Conservation (phyloP, 2,113 vertebrate genomes). For the Eudorcas thomsonii region DNA sequence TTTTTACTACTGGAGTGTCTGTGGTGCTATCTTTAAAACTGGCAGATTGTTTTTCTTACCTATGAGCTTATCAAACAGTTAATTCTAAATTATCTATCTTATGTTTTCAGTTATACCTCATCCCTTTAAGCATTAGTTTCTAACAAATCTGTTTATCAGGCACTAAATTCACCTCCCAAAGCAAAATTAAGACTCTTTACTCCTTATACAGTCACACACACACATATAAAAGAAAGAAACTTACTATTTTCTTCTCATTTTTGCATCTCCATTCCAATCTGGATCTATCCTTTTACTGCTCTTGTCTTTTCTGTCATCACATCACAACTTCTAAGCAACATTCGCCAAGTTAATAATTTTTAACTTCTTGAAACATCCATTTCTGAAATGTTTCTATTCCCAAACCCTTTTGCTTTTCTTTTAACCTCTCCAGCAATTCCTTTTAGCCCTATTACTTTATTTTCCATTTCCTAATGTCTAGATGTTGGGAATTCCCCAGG, state of each 20-base stretch:
- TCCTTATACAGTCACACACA: not conserved
- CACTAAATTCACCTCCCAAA: not conserved
- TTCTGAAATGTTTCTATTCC: not conserved
- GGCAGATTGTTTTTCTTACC: not conserved
- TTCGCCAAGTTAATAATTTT: not conserved
- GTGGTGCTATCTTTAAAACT: not conserved
- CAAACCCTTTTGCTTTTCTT: not conserved
- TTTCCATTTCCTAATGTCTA: not conserved
- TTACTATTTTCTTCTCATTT: not conserved
- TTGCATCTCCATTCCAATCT: not conserved
- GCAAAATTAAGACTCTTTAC: not conserved
- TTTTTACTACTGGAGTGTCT: not conserved
- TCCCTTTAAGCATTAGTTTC: not conserved
- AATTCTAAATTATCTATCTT: not conserved
- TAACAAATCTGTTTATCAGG: not conserved
- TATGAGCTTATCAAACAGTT: not conserved
- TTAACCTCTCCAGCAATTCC: not conserved
- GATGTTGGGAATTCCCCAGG: not conserved
- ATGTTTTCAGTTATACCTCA: not conserved
- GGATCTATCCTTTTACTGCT: not conserved
- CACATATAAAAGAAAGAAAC: not conserved
- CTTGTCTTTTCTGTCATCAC: not conserved
- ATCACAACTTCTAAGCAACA: not conserved
- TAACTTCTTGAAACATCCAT: not conserved
- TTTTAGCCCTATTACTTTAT: not conserved